Evolutionary conservation across 1,140 invertebrate species (phyloP).

Genomic region (Solenopsis fugax): DNA sequence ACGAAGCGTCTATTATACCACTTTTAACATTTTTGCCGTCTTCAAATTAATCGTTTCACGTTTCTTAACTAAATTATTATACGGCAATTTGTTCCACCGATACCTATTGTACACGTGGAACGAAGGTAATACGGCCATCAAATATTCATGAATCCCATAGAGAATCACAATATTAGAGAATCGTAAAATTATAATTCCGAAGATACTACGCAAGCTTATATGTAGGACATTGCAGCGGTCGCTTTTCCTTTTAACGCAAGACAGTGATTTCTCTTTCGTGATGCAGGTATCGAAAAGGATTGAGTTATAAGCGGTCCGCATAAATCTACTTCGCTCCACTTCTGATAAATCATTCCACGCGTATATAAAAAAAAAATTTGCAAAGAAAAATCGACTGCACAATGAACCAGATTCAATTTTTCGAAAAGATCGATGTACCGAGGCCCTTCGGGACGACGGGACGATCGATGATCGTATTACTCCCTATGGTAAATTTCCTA

Average conservation of each 20-base stretch:
- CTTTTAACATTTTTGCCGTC: conserved; percentile 20
- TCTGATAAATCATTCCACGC: conserved; percentile 27
- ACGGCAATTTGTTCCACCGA: conserved; percentile 25
- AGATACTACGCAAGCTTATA: neutral
- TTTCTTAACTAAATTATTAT: conserved; percentile 40
- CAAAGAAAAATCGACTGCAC: conserved; percentile 6
- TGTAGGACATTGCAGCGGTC: neutral
- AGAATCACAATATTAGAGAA: conserved; percentile 5
- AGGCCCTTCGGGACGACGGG: neutral
- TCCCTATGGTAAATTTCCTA: conserved; percentile 46
- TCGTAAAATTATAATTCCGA: conserved; percentile 12
- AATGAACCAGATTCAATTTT: conserved; percentile 21
- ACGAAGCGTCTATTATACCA: conserved; percentile 26
- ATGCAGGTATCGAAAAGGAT: neutral
- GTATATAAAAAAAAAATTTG: neutral
- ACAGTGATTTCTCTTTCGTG: neutral
- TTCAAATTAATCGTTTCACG: conserved; percentile 27
- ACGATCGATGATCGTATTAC: conserved; percentile 48
- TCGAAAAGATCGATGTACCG: neutral
- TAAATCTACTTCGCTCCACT: conserved; percentile 23
- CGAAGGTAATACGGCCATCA: conserved; percentile 20
- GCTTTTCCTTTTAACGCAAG: neutral
- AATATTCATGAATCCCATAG: neutral
- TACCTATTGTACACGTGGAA: conserved; percentile 5
- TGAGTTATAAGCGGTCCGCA: neutral